A percentile compares a stretch with the other conserved stretches of the same genome.
These are phyloP conservation scores for Uromys caudimaculatus DNA, from an alignment of 2,797 vertebrate species.

Conservation along the genomic window DNA sequence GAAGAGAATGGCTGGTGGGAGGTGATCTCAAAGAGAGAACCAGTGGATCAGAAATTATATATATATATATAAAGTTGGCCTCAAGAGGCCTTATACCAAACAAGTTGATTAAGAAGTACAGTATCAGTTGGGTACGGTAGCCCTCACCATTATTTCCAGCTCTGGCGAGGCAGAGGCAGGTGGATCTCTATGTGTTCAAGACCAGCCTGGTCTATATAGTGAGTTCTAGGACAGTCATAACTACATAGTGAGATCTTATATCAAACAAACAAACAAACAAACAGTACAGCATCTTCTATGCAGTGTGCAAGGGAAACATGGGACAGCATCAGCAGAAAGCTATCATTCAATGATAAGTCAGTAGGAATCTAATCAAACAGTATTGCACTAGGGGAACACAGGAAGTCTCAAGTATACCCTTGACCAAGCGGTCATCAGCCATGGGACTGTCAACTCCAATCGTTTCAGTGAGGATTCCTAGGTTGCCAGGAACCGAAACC, in stretches of 20 bases:
- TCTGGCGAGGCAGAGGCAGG: background rate
- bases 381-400: background rate
- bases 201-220: background rate
- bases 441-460: background rate
- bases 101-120: background rate
- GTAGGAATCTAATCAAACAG: background rate
- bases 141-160: background rate
- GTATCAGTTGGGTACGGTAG: background rate
- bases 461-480: background rate
- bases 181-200: background rate
- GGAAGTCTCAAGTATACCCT: background rate
- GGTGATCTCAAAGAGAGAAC: background rate
- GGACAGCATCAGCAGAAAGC: background rate
- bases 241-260: background rate
- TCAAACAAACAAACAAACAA: background rate
- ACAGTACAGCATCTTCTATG: background rate
- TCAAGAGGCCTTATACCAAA: background rate
- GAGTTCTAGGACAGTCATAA: background rate
- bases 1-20: background rate
- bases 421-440: background rate
- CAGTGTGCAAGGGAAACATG: background rate
- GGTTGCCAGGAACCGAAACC: background rate
- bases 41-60: background rate
- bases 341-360: background rate
- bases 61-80: too few relatives aligned